A percentile compares a stretch with the other conserved stretches of the same genome.
phyloP scores from a whole-genome alignment of 2,113 vertebrate genomes.

The Vireo altiloquus region DNA sequence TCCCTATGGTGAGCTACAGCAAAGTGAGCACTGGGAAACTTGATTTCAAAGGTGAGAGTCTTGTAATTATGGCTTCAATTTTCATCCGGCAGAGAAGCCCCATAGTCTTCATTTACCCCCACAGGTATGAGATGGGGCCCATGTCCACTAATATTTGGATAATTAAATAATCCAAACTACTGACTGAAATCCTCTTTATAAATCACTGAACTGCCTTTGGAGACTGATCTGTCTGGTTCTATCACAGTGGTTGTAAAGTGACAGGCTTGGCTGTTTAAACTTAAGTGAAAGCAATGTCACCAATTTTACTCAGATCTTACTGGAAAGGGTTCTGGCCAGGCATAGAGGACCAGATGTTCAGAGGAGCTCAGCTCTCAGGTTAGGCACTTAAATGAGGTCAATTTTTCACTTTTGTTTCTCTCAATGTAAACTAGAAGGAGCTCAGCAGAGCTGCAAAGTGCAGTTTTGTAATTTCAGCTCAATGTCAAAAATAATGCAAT shows the following conservation, averaged over 20 bases:
- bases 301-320: background rate
- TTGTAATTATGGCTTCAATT: background rate
- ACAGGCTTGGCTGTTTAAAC: background rate
- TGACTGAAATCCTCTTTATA: background rate
- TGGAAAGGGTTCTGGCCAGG: background rate
- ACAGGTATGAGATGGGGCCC: background rate
- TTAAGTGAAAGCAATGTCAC: background rate
- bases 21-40: background rate
- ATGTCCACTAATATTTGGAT: background rate
- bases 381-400: background rate
- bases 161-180: background rate
- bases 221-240: background rate
- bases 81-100: background rate
- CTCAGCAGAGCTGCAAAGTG: background rate
- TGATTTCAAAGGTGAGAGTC: background rate
- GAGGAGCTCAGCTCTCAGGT: background rate
- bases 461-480: background rate
- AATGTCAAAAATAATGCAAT: background rate
- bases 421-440: background rate
- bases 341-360: background rate
- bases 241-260: background rate
- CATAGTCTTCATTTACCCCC: background rate
- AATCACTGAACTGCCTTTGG: background rate
- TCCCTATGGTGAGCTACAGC: background rate
- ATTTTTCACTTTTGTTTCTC: background rate